phyloP scores from a whole-genome alignment of 2,888 invertebrate genomes.

The Dugesia japonica region DNA sequence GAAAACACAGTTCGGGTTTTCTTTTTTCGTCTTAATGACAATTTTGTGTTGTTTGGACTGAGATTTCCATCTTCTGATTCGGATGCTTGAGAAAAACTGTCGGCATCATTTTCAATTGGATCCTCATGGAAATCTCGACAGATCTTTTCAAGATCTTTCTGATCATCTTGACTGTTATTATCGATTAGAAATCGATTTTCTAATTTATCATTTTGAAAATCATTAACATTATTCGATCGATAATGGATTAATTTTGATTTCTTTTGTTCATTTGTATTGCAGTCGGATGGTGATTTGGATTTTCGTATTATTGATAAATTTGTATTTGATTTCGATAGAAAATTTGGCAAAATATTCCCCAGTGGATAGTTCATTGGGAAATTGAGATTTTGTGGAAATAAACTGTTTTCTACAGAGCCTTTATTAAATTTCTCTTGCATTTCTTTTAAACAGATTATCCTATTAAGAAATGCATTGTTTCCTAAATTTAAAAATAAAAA shows the following conservation, averaged over 20 bases:
- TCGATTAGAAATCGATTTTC: constrained; percentile 4
- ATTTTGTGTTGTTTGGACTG: neutral
- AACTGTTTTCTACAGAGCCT: neutral
- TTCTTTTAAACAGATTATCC: neutral
- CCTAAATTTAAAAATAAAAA: too few species aligned
- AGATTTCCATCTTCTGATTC: constrained; percentile 1
- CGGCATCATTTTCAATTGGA: neutral
- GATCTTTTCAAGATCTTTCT: neutral
- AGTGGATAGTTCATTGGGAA: neutral
- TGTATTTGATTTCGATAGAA: neutral
- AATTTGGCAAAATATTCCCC: neutral
- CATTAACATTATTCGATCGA: neutral
- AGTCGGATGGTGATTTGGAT: neutral
- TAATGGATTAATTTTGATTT: neutral
- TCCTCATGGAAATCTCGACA: neutral
- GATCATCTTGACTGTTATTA: neutral
- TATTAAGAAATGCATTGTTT: neutral
- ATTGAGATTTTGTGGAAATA: neutral
- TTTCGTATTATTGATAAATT: neutral
- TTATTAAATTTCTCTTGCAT: constrained; percentile 1
- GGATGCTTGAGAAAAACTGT: neutral
- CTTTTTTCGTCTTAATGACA: constrained; percentile 41
- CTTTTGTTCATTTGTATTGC: neutral
- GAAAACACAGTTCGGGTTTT: constrained; percentile 49
- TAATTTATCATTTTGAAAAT: constrained; percentile 13